Percentiles rank a stretch among this genome's conserved stretches.
Evolutionary conservation across 53 echinoderm and acorn worm species (phyloP).

Genomic region (Arbacia lixula): DNA sequence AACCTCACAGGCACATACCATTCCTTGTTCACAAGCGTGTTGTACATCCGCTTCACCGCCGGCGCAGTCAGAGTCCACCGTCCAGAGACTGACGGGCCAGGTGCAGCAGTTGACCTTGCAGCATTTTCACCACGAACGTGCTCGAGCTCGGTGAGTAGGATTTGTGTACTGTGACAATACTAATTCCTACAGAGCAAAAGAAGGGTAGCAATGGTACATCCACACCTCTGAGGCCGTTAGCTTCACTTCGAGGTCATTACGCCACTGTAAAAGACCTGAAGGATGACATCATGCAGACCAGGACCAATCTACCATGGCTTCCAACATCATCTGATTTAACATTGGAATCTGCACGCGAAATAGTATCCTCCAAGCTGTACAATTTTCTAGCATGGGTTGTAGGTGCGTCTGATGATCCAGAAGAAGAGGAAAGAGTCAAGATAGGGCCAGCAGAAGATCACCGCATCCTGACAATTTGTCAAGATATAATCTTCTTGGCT

Average conservation of each 20-base stretch:
- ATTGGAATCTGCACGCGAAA: slow-evolving; percentile 39
- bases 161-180: too few species aligned
- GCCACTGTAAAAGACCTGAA: slow-evolving; percentile 57
- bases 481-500: slow-evolving; percentile 60
- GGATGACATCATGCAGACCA: slow-evolving; percentile 53
- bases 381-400: slow-evolving; percentile 75
- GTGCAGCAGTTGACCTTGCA: too few species aligned
- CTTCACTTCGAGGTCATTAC: slow-evolving; percentile 56
- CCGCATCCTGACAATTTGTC: slow-evolving; percentile 55
- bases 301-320: slow-evolving; percentile 64
- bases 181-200: too few species aligned
- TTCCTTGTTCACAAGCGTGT: too few species aligned
- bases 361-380: slow-evolving; percentile 57
- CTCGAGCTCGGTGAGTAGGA: too few species aligned
- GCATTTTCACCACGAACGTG: too few species aligned
- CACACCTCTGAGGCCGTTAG: background rate
- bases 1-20: too few species aligned
- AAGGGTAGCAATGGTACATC: background rate
- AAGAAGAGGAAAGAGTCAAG: slow-evolving; percentile 6
- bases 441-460: slow-evolving; percentile 29
- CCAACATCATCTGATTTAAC: slow-evolving; percentile 61
- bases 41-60: too few species aligned
- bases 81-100: too few species aligned
- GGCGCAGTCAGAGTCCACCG: too few species aligned
- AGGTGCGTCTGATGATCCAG: slow-evolving; percentile 51